A percentile compares a stretch with the other conserved stretches of the same genome.
These are phyloP conservation scores for Drosophila prolongata DNA, from an alignment of 2,888 invertebrate species.

Conservation along the genomic window DNA sequence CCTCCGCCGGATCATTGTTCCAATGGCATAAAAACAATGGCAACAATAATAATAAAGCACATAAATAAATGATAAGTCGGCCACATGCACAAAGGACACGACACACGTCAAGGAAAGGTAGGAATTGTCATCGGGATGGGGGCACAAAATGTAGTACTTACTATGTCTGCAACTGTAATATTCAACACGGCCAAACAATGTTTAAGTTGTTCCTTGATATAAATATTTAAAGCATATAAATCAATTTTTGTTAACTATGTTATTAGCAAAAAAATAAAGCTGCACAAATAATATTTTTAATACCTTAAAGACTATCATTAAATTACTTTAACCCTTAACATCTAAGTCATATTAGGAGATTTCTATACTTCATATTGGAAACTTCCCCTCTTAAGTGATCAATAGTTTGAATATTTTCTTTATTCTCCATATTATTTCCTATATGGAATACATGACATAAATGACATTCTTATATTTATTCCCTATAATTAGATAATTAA, in stretches of 20 bases:
- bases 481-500: not conserved
- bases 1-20: constrained; percentile 22
- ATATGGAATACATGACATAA: no score
- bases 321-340: no score
- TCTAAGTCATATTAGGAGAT: no score
- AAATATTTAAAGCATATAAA: no score
- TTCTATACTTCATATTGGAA: no score
- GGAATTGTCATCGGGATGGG: constrained; percentile 49
- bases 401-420: no score
- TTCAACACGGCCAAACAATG: not conserved
- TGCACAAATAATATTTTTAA: no score
- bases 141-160: not conserved
- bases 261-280: no score
- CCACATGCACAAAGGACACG: constrained; percentile 63
- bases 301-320: no score
- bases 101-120: constrained; percentile 35
- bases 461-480: not conserved
- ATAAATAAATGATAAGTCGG: constrained; percentile 73
- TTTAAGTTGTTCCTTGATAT: not conserved
- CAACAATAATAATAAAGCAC: constrained; percentile 64
- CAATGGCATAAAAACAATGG: constrained; percentile 37
- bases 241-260: no score
- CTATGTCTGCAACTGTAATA: constrained; percentile 3
- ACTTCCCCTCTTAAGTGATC: no score
- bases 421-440: no score